Conservation (phyloP, 2,888 invertebrate genomes). For the Dione juno region DNA sequence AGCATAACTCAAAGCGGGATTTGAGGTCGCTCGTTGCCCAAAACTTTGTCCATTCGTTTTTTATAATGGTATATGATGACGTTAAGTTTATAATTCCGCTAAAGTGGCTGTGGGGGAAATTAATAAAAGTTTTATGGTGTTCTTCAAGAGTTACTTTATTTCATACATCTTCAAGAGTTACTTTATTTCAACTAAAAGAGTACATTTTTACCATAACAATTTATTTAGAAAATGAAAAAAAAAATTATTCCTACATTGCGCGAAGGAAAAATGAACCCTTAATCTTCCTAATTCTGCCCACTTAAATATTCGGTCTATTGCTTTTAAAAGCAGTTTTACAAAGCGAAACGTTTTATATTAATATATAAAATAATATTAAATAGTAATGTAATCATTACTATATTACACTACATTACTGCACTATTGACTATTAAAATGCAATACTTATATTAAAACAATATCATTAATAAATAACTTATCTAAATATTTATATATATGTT, state of each 20-base stretch:
- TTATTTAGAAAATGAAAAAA: too few relatives aligned
- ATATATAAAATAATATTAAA: too few relatives aligned
- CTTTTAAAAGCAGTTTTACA: too few relatives aligned
- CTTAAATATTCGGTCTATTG: too few relatives aligned
- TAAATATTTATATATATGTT: background rate
- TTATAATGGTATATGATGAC: constrained; percentile 42
- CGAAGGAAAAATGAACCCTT: too few relatives aligned
- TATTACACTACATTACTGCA: too few relatives aligned
- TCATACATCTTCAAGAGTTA: constrained; percentile 9
- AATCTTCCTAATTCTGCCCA: too few relatives aligned
- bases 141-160: constrained; percentile 12
- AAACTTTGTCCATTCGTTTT: constrained; percentile 46
- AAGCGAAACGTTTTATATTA: background rate
- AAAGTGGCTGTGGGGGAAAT: constrained; percentile 23
- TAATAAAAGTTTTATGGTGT: constrained; percentile 21
- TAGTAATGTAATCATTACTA: too few relatives aligned
- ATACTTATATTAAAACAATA: background rate
- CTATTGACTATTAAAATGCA: background rate
- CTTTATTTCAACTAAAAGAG: constrained; percentile 8
- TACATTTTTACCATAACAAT: too few relatives aligned
- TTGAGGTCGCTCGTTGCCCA: constrained; percentile 43
- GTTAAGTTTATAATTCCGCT: constrained; percentile 37
- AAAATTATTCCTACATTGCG: too few relatives aligned
- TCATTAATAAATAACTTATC: background rate
- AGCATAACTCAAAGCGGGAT: constrained; percentile 47